Evolutionary conservation across 2,113 vertebrate species (phyloP).

Genomic region (Callaeas wilsoni): DNA sequence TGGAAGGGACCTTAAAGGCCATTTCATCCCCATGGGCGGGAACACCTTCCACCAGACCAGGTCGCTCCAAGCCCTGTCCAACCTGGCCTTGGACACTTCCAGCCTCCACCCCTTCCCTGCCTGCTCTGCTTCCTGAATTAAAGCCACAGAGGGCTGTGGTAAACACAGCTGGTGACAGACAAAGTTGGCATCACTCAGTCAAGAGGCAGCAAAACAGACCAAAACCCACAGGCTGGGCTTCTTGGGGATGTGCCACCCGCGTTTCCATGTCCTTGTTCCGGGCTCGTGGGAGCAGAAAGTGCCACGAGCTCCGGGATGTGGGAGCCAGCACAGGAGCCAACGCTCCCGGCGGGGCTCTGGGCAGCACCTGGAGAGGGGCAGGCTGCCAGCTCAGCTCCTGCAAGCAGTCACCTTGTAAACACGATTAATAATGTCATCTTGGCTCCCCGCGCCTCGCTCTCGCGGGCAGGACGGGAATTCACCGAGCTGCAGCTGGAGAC

Average conservation of each 20-base stretch:
- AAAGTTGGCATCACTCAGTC: accelerated
- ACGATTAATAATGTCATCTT: neutral
- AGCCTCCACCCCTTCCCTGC: neutral
- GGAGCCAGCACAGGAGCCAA: neutral
- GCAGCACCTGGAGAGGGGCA: slow-evolving; percentile 5
- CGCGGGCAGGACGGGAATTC: neutral
- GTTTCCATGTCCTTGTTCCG: accelerated
- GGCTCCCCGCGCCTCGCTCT: neutral
- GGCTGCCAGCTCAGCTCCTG: neutral
- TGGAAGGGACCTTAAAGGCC: neutral
- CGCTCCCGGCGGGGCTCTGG: neutral
- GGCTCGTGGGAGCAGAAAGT: accelerated
- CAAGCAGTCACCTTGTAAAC: slow-evolving; percentile 18
- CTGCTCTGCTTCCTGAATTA: neutral
- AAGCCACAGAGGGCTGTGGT: neutral
- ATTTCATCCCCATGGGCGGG: neutral
- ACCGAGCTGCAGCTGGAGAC: neutral
- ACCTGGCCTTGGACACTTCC: neutral
- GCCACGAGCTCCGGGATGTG: neutral
- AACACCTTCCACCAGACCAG: neutral
- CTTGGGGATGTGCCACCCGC: accelerated
- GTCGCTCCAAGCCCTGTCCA: neutral
- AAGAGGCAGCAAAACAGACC: neutral
- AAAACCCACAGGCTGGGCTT: neutral
- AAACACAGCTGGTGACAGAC: neutral